Evolutionary conservation across 2,888 invertebrate genomes (phyloP), one percentile per base, ranked within the genome.

Genomic region (Andrena bucephala): DNA sequence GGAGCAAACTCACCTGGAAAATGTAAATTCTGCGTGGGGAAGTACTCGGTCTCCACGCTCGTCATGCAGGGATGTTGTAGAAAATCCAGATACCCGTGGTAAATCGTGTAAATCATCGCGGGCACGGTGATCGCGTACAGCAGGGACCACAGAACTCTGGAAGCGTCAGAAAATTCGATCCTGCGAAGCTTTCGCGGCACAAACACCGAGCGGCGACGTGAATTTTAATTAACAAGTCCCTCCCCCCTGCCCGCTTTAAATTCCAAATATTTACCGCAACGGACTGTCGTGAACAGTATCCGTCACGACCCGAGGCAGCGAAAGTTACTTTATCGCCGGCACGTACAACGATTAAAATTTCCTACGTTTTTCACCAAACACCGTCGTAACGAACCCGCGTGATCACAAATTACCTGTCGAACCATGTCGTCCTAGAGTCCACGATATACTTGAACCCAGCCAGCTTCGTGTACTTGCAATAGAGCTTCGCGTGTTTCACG

Each of bases 371-470:
- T 20, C 8, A 8, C 2, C 48, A 29, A 27, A 16, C n/a, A 8
- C 8, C 33, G 67, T 24, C 20, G 31, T n/a, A 48, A 16, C 24
- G 8, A 20, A n/a, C 20, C 2, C 24, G 8, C 42, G 10, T 1
- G 16, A 20, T 33, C 13, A 0, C 4, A 42, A 62, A 20, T 86
- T 85, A 92, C 92, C 92, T 91, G 78, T 92, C 91, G 65, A 88
- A 80, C 90, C 87, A 90, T n/a, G 88, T 81, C 57, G 88, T 82
- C 4, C 71, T n/a, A 2, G 85, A 67, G 42, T 92, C 89, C 42
- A 75, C 84, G 63, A 92, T 84, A 71, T 92, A 92, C 54, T 89
- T 88, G 57, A 88, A 91, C 1, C 91, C 90, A 4, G 76, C 87
- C 42, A 92, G 74, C 66, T 88, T 91, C 20, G 91, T 91, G 62